Conservation (phyloP, 1,140 invertebrate genomes). For the Aphaenogaster ashmeadi region DNA sequence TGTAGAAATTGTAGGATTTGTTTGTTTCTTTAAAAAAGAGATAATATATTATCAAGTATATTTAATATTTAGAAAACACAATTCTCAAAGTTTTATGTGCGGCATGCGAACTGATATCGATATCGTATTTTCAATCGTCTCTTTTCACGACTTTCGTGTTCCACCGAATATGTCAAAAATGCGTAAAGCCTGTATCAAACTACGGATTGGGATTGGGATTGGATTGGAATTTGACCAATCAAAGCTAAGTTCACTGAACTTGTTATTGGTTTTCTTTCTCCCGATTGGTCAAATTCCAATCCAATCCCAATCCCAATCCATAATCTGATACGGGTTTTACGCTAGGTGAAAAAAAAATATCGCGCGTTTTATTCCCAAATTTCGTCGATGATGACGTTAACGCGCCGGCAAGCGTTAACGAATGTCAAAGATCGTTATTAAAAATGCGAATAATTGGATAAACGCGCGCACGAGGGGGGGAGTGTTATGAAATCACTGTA, state of each 20-base stretch:
- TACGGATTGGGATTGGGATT: too few relatives aligned
- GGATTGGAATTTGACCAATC: too few relatives aligned
- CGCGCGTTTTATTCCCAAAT: constrained; percentile 32
- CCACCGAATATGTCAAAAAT: not conserved
- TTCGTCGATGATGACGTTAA: constrained; percentile 2
- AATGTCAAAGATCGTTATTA: constrained; percentile 63
- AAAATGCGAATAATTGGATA: constrained; percentile 77
- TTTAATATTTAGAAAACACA: constrained; percentile 4
- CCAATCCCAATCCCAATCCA: too few relatives aligned
- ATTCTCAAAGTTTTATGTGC: not conserved
- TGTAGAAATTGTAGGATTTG: not conserved
- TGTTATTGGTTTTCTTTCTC: too few relatives aligned
- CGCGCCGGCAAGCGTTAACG: constrained; percentile 30
- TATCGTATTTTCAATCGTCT: not conserved
- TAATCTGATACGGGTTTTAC: not conserved
- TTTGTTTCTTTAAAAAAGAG: not conserved
- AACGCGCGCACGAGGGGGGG: constrained; percentile 32
- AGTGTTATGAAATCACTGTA: constrained; percentile 70
- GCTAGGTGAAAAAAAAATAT: not conserved
- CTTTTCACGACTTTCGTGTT: not conserved
- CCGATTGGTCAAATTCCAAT: too few relatives aligned
- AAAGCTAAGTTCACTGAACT: too few relatives aligned
- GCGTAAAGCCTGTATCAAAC: not conserved
- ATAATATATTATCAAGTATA: not conserved
- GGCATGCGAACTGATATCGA: not conserved